phyloP scores from a whole-genome alignment of 2,888 invertebrate genomes.

The Petrolisthes manimaculis region DNA sequence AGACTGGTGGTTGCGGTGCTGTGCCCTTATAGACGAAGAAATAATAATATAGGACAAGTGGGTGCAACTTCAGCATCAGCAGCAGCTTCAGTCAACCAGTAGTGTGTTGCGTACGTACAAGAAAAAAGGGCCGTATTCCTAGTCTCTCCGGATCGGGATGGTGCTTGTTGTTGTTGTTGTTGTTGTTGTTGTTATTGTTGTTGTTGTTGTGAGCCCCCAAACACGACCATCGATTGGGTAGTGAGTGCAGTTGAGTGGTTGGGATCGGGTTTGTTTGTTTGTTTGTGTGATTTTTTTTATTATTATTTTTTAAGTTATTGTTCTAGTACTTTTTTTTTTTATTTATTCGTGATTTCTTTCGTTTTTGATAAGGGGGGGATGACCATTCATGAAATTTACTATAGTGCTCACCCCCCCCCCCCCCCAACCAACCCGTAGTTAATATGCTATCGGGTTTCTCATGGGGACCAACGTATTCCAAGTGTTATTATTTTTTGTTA shows the following conservation, averaged over 20 bases:
- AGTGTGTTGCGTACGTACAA: background rate
- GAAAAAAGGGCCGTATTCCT: background rate
- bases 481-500: too few species aligned
- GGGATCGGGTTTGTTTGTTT: too few species aligned
- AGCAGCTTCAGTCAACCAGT: background rate
- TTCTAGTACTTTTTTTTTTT: too few species aligned
- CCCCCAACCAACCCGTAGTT: background rate
- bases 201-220: background rate
- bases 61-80: too few species aligned
- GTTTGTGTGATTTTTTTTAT: too few species aligned
- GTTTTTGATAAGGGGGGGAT: background rate
- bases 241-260: background rate
- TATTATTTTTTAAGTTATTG: too few species aligned
- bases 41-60: background rate
- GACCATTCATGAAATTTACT: background rate
- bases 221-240: background rate
- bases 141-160: conserved; percentile 1
- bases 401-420: too few species aligned
- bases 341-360: background rate
- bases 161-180: background rate
- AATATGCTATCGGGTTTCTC: too few species aligned
- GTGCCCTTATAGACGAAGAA: background rate
- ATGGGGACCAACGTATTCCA: too few species aligned
- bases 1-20: conserved; percentile 25
- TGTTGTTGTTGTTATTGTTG: background rate